These are phyloP conservation scores for Esox niger DNA, from an alignment of 2,113 vertebrate species.

Conservation along the genomic window DNA sequence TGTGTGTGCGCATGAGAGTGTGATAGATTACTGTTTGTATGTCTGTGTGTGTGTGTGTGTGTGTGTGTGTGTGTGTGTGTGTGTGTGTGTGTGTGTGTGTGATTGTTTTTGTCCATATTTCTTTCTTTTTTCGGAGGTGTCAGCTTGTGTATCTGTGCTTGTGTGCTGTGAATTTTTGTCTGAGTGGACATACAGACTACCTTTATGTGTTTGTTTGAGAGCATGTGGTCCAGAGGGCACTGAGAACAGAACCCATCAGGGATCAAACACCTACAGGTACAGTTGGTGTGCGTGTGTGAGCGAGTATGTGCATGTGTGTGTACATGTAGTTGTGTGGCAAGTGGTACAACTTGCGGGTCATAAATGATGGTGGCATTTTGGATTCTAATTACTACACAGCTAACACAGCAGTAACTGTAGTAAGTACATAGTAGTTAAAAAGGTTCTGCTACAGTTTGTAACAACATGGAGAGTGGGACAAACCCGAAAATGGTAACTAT, in stretches of 20 bases:
- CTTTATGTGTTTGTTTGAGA: background rate
- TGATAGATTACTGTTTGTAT: slow-evolving; percentile 10
- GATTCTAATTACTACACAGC: no score
- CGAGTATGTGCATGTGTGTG: background rate
- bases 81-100: no score
- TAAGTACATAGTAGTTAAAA: no score
- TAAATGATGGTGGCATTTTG: no score
- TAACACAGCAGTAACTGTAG: no score
- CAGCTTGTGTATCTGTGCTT: no score
- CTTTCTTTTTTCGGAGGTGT: background rate
- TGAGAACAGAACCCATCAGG: slow-evolving; percentile 39
- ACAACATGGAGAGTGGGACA: no score
- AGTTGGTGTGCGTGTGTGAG: background rate
- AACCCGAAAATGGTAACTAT: no score
- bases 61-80: slow-evolving; percentile 2
- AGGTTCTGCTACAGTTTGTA: no score
- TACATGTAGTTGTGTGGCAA: background rate
- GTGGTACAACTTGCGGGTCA: background rate
- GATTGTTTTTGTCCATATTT: slow-evolving; percentile 6
- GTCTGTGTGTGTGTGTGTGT: slow-evolving; percentile 9
- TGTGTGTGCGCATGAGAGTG: background rate
- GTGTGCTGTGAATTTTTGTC: background rate
- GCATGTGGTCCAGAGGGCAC: slow-evolving; percentile 36
- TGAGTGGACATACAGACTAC: background rate
- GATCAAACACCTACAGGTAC: slow-evolving; percentile 55